Base-by-base conservation (phyloP, 2,797 vertebrate species). In the Pachyuromys duprasi region DNA sequence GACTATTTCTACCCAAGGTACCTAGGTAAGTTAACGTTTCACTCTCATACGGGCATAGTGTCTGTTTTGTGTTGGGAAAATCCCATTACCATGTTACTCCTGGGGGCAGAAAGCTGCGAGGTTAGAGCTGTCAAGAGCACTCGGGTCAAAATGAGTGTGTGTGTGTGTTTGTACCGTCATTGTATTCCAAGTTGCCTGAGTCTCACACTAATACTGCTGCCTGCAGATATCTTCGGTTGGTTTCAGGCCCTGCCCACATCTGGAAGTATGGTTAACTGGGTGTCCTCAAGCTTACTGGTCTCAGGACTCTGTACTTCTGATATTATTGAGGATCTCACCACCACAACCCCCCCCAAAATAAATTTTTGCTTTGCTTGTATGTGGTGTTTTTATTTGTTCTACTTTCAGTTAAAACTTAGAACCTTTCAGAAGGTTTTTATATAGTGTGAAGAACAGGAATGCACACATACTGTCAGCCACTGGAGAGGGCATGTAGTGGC, bases 1-100 rank as follows among this genome's bases (percentile, higher is more conserved):
- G 99, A 99, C 3, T 99, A 99, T 98, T 99, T 99, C 98, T 99
- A 99, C 96, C 99, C 99, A 57, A 99, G 98, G 98, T 99, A 99
- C 97, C 97, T 99, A 96, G 99, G 99, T 99, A 98, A 99, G 99
- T 99, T 84, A 55, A 86, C 96, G 55, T 36, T 42, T 57, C 24
- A 0, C 33, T 96, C 79, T 31, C 45, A 0, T 12, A 9, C 9
- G 70, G 31, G n/a, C 24, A 0, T 5, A 22, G 5, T 75, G 17
- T n/a, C 39, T 96, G n/a, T 53, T 42, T 86, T 11, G 22, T 36
- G n/a, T 18, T 18, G 74, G 75, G 92, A 53, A 69, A 70, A 36
- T 28, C 31, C 20, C 2, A 0, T 9, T 3, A 39, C 53, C 8
- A 3, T 2, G 49, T 14, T 5, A 9, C 2, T 39, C 65, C 62